Base-by-base conservation (phyloP, 2,888 invertebrate species). In the Julus scanicus region DNA sequence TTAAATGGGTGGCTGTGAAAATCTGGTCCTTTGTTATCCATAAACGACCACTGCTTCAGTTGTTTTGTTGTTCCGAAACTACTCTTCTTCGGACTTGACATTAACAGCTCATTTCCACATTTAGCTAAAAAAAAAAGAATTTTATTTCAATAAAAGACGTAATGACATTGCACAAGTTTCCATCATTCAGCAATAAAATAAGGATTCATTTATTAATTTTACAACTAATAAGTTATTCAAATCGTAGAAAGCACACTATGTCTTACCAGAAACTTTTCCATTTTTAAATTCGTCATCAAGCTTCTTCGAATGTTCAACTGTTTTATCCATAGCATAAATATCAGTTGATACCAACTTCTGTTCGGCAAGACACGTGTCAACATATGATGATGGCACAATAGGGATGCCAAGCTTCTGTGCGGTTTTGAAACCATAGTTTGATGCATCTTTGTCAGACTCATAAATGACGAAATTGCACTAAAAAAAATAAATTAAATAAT, bases 391-490 rank as follows among this genome's bases (percentile, higher is more conserved):
- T 53, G 57, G 9, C 2, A 88, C 63, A 29, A 88, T 40, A 8
- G 88, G 88, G 37, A 88, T 88, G 3, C 71, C 71, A 86, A 86
- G 86, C 53, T 88, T 88, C 49, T 84, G 17, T 20, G 88, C 88
- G 2, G 84, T 48, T 88, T 53, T 44, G 29, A 20, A 40, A 48
- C 44, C 44, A 40, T 37, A 63, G 40, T 40, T 80, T 40, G 71
- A 44, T 11, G 71, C 11, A n/a, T 44, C 39, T 71, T 40, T 71
- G 9, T 40, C 80, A 63, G 63, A 80, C 6, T 53, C 39, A 20
- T 37, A 80, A 37, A 87, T 87, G 15, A 87, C 49, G 40, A 39
- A 87, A 44, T 87, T 39, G 80, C 87, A 87, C 87, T 87, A 17
- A 15, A 87, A 87, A 5, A 44, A 44, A n/a, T n/a, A n/a, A n/a